Percentiles rank a stretch among this genome's conserved stretches.
These are phyloP conservation scores for Phrynosoma blainvillii DNA, from an alignment of 2,113 vertebrate species.

Conservation along the genomic window DNA sequence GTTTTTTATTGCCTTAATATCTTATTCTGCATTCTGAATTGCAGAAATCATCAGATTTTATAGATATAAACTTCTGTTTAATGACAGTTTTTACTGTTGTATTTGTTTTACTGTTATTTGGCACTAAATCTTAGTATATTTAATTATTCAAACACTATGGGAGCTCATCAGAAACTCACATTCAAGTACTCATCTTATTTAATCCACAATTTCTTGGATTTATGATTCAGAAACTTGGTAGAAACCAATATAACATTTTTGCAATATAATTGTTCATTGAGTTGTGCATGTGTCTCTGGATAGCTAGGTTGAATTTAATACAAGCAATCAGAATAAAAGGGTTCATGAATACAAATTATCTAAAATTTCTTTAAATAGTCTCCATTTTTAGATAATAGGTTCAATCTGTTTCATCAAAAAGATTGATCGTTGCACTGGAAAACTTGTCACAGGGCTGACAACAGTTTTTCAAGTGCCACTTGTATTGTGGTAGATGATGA, in stretches of 20 bases:
- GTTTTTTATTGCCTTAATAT: constrained; percentile 48
- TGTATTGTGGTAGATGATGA: background rate
- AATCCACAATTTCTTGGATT: constrained; percentile 3
- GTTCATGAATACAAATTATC: constrained; percentile 16
- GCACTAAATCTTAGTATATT: constrained; percentile 38
- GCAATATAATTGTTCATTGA: background rate
- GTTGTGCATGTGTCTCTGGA: constrained; percentile 5
- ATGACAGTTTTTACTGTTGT: constrained; percentile 31
- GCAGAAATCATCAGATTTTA: constrained; percentile 37
- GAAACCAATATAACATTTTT: background rate
- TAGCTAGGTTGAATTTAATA: constrained; percentile 12
- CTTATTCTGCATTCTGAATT: constrained; percentile 5
- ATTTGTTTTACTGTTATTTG: constrained; percentile 51
- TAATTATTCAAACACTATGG: constrained; percentile 36
- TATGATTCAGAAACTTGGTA: constrained; percentile 8
- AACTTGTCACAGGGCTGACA: background rate
- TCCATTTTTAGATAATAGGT: constrained; percentile 23
- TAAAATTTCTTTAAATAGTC: constrained; percentile 9
- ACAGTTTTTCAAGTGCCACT: background rate
- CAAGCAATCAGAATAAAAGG: background rate
- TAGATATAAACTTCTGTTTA: constrained; percentile 24
- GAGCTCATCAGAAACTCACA: constrained; percentile 14
- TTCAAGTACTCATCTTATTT: constrained; percentile 21
- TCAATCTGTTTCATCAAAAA: constrained; percentile 3
- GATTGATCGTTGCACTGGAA: constrained; percentile 6